A percentile compares a stretch with the other conserved stretches of the same genome.
Conservation (phyloP, 2,888 invertebrate genomes). For the Seira musarum region DNA sequence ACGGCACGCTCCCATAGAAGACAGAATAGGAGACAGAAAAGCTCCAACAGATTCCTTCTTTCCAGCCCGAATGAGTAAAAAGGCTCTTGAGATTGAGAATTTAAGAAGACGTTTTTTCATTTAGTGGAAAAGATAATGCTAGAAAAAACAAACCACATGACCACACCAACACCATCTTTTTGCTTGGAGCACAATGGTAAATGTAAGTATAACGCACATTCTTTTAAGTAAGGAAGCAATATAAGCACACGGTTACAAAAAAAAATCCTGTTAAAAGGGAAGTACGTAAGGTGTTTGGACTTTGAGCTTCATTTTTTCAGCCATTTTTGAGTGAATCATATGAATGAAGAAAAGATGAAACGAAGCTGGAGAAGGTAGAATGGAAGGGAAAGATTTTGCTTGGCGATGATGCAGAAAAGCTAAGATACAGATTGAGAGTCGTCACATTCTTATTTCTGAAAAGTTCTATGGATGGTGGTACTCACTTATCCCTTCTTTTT, state of each 20-base stretch:
- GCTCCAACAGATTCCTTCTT: no score
- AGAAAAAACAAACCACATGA: background rate
- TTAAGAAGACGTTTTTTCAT: background rate
- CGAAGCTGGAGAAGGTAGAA: background rate
- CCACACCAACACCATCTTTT: background rate
- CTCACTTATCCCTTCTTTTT: background rate
- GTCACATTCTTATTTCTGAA: background rate
- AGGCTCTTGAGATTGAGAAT: background rate
- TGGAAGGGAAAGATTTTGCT: slow-evolving; percentile 6
- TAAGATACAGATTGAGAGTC: background rate
- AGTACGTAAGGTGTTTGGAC: background rate
- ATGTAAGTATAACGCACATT: no score
- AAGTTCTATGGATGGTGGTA: slow-evolving; percentile 6
- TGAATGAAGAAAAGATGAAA: slow-evolving; percentile 1
- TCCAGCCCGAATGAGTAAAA: no score
- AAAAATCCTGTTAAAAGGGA: background rate
- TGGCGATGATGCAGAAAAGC: slow-evolving; percentile 45
- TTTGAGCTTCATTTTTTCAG: background rate
- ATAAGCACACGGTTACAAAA: slow-evolving; percentile 8
- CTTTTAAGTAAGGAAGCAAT: no score
- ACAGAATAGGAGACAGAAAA: no score
- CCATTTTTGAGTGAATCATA: background rate
- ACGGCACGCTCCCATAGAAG: no score
- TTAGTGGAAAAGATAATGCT: background rate
- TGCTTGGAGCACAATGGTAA: no score